phyloP scores from a whole-genome alignment of 2,888 invertebrate species.

The Mythimna lalbum region DNA sequence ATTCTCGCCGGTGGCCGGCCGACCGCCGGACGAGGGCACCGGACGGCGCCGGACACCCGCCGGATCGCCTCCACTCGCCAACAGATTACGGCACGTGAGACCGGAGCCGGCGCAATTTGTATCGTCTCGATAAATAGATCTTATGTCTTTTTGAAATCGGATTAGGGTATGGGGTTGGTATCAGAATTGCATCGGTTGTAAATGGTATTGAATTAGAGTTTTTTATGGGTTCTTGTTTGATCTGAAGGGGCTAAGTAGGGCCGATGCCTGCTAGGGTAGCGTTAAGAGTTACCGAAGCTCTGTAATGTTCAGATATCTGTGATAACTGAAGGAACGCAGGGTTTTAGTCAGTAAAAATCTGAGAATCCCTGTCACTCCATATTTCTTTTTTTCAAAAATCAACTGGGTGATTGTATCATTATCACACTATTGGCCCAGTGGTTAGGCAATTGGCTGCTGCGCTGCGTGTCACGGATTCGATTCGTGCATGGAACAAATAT shows the following conservation, averaged over 20 bases:
- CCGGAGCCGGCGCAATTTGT: constrained; percentile 73
- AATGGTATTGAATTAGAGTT: constrained; percentile 18
- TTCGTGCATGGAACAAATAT: too few species aligned
- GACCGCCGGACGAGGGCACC: constrained; percentile 64
- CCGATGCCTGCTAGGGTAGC: too few species aligned
- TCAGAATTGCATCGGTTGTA: constrained; percentile 29
- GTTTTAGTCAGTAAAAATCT: too few species aligned
- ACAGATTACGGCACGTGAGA: constrained; percentile 78
- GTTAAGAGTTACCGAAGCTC: too few species aligned
- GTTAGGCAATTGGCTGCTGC: too few species aligned
- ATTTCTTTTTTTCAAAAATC: too few species aligned
- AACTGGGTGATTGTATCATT: too few species aligned
- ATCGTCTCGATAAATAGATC: constrained; percentile 63
- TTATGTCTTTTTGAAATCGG: constrained; percentile 52
- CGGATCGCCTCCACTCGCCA: constrained; percentile 68
- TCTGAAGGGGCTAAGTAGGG: not conserved
- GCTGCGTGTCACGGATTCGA: too few species aligned
- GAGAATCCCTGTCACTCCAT: too few species aligned
- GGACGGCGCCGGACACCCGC: constrained; percentile 51
- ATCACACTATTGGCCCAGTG: too few species aligned
- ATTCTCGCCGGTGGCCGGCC: constrained; percentile 86
- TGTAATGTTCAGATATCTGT: too few species aligned
- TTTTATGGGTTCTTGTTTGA: not conserved
- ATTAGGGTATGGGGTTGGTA: constrained; percentile 23
- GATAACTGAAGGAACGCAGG: too few species aligned